These are phyloP conservation scores for Diplosoma virens DNA, from an alignment of 23 tunicate genomes.

Conservation along the genomic window DNA sequence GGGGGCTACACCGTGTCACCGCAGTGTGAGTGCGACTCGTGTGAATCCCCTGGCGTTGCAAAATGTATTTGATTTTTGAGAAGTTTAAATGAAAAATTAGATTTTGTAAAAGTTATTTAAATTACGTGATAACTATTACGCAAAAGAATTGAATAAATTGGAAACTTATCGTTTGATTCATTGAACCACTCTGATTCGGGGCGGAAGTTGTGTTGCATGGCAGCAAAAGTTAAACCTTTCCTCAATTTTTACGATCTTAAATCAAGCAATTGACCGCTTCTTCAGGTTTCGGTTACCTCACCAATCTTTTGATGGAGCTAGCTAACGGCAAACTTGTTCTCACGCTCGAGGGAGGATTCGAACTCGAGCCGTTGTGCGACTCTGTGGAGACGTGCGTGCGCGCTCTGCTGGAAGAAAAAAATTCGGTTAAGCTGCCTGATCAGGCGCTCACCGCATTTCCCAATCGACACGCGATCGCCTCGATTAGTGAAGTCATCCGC, in stretches of 20 bases:
- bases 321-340: slow-evolving; percentile 74
- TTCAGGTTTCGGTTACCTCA: slow-evolving; percentile 72
- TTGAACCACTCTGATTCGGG: too few species aligned
- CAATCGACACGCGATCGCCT: slow-evolving; percentile 11
- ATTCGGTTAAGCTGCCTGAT: slow-evolving; percentile 10
- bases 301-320: slow-evolving; percentile 34
- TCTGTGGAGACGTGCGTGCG: slow-evolving; percentile 64
- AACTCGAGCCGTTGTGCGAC: slow-evolving; percentile 48
- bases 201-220: too few species aligned
- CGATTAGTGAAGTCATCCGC: slow-evolving; percentile 18
- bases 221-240: too few species aligned
- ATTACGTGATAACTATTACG: too few species aligned
- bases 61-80: not conserved
- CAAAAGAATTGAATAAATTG: too few species aligned
- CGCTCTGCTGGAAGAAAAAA: slow-evolving; percentile 38
- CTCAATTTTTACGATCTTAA: too few species aligned
- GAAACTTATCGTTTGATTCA: too few species aligned
- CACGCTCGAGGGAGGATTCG: slow-evolving; percentile 86
- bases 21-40: slow-evolving; percentile 54
- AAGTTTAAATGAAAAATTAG: not conserved
- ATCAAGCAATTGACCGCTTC: too few species aligned
- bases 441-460: slow-evolving; percentile 12
- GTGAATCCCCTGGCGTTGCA: too few species aligned
- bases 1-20: slow-evolving; percentile 73
- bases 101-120: not conserved